Evolutionary conservation across 2,797 vertebrate genomes (phyloP).

Genomic region (Tauraco hartlaubi): DNA sequence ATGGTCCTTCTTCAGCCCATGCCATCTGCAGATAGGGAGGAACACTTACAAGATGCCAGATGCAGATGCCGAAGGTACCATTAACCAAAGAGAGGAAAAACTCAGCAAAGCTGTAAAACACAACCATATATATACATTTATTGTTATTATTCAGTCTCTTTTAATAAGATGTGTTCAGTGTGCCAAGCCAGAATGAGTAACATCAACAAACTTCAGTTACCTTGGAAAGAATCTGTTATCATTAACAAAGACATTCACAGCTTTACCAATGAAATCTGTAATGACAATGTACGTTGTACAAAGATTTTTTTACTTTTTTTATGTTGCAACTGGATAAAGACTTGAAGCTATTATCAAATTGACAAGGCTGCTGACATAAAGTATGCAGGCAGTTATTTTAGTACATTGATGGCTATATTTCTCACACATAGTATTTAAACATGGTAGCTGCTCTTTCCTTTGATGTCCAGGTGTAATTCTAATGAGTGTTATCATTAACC

Average conservation of each 20-base stretch:
- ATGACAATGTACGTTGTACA: neutral
- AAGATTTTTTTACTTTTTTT: neutral
- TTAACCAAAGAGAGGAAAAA: neutral
- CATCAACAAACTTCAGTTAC: neutral
- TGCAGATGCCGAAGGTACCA: neutral
- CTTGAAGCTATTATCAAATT: neutral
- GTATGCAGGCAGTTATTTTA: neutral
- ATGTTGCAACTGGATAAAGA: neutral
- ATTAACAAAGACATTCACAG: neutral
- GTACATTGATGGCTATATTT: neutral
- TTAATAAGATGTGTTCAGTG: neutral
- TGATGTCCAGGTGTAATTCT: neutral
- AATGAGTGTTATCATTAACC: neutral
- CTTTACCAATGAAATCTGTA: neutral
- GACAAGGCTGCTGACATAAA: neutral
- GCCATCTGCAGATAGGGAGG: neutral
- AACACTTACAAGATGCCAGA: neutral
- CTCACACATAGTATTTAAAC: neutral
- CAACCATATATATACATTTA: neutral
- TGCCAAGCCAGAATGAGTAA: neutral
- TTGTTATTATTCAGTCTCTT: neutral
- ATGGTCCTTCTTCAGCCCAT: neutral
- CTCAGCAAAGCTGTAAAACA: neutral
- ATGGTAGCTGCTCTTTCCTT: neutral
- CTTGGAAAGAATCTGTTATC: neutral